phyloP scores from a whole-genome alignment of 2,113 vertebrate genomes.

The Phaetusa simplex region DNA sequence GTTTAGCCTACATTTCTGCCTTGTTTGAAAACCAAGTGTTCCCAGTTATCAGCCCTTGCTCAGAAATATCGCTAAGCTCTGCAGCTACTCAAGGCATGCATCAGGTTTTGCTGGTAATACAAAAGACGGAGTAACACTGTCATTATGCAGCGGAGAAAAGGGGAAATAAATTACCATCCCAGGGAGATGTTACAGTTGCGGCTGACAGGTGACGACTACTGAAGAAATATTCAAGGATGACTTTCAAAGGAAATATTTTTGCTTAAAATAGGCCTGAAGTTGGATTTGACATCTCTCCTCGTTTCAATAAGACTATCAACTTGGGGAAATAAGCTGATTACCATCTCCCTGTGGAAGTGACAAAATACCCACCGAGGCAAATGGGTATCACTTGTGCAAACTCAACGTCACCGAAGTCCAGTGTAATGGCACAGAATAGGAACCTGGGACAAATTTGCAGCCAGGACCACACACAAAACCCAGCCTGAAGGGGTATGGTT shows the following conservation, averaged over 20 bases:
- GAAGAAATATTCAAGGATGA: not conserved
- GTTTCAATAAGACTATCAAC: not conserved
- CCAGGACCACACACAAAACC: not conserved
- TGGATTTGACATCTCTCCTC: not conserved
- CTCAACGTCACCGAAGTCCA: accelerated
- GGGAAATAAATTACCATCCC: not conserved
- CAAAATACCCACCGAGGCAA: not conserved
- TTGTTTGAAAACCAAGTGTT: not conserved
- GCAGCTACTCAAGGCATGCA: not conserved
- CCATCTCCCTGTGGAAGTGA: not conserved
- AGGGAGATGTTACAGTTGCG: not conserved
- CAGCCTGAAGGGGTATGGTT: not conserved
- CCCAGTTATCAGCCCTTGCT: not conserved
- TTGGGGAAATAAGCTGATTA: not conserved
- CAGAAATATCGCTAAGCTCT: not conserved
- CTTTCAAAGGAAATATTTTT: not conserved
- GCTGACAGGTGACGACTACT: not conserved
- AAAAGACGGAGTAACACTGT: not conserved
- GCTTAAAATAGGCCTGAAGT: not conserved
- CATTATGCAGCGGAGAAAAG: not conserved
- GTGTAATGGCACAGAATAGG: not conserved
- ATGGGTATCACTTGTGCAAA: not conserved
- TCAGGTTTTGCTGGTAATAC: not conserved
- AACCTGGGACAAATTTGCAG: not conserved
- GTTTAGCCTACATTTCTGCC: not conserved